phyloP scores from a whole-genome alignment of 2,888 invertebrate species.

The Romanomermis culicivorax region DNA sequence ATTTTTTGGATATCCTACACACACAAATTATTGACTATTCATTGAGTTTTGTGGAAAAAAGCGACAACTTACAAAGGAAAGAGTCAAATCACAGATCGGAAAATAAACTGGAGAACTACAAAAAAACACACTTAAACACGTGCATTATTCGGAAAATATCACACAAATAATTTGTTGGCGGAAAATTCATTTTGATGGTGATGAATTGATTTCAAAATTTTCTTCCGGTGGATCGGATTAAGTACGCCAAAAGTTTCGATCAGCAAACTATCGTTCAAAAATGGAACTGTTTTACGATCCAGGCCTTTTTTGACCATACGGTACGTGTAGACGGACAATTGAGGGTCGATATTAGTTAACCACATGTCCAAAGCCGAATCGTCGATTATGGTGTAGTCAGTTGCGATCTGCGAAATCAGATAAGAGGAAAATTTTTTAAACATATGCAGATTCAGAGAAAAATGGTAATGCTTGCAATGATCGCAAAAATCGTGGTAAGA shows the following conservation, averaged over 20 bases:
- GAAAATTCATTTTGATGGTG: too few species aligned
- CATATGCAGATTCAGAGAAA: not conserved
- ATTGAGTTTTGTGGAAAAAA: too few species aligned
- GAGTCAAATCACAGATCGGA: too few species aligned
- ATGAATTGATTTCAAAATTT: constrained; percentile 75
- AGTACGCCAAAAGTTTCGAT: constrained; percentile 66
- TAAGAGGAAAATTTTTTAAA: not conserved
- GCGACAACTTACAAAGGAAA: too few species aligned
- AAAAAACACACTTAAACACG: too few species aligned
- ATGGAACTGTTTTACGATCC: constrained; percentile 60
- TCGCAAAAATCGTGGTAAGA: too few species aligned
- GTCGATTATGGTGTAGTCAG: constrained; percentile 18
- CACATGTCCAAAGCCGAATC: constrained; percentile 25
- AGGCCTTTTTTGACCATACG: constrained; percentile 84
- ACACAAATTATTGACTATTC: too few species aligned
- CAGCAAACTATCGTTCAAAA: constrained; percentile 68
- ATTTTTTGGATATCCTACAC: too few species aligned
- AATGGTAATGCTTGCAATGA: too few species aligned
- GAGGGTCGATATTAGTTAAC: constrained; percentile 24
- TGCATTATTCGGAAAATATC: too few species aligned
- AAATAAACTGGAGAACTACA: too few species aligned
- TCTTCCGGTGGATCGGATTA: constrained; percentile 78
- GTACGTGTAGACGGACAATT: constrained; percentile 75
- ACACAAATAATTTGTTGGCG: too few species aligned
- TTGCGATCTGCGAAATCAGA: not conserved